Conservation (phyloP, 2,113 vertebrate species). For the Scatophagus argus region DNA sequence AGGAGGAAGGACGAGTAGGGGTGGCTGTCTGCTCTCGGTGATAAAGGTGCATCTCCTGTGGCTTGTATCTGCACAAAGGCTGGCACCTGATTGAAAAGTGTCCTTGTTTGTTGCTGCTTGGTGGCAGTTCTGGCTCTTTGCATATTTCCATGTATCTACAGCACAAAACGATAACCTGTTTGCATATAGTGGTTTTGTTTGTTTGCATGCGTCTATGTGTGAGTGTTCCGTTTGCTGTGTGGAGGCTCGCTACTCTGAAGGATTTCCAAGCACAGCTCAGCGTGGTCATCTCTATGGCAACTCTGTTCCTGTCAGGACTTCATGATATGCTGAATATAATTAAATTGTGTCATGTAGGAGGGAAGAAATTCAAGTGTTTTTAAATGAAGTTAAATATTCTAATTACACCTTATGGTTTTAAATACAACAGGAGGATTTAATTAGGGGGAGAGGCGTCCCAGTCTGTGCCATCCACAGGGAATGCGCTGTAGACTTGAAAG, state of each 20-base stretch:
- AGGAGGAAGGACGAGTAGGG: not conserved
- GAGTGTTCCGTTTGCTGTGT: not conserved
- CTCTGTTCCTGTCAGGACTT: slow-evolving; percentile 57
- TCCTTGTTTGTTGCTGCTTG: slow-evolving; percentile 38
- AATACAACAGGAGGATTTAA: slow-evolving; percentile 79
- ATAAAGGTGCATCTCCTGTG: slow-evolving; percentile 47
- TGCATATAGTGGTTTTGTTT: slow-evolving; percentile 15
- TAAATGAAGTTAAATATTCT: slow-evolving; percentile 79
- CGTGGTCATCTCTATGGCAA: slow-evolving; percentile 82
- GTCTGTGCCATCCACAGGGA: slow-evolving; percentile 71
- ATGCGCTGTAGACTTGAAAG: slow-evolving; percentile 76
- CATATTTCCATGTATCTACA: slow-evolving; percentile 41
- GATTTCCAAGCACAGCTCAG: slow-evolving; percentile 60
- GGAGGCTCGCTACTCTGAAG: slow-evolving; percentile 47
- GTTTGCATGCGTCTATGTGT: not conserved
- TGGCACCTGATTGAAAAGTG: slow-evolving; percentile 44
- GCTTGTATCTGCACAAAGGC: slow-evolving; percentile 34
- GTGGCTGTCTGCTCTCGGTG: slow-evolving; percentile 32
- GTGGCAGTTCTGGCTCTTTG: slow-evolving; percentile 7
- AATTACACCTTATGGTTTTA: slow-evolving; percentile 79
- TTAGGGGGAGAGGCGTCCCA: slow-evolving; percentile 67
- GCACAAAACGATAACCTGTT: slow-evolving; percentile 29
- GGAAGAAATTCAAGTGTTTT: slow-evolving; percentile 63
- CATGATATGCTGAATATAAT: slow-evolving; percentile 65
- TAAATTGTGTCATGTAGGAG: slow-evolving; percentile 64